Percentiles rank a stretch among this genome's conserved stretches.
These are phyloP conservation scores for Alouatta palliata DNA, from an alignment of 2,113 vertebrate species.

Conservation along the genomic window DNA sequence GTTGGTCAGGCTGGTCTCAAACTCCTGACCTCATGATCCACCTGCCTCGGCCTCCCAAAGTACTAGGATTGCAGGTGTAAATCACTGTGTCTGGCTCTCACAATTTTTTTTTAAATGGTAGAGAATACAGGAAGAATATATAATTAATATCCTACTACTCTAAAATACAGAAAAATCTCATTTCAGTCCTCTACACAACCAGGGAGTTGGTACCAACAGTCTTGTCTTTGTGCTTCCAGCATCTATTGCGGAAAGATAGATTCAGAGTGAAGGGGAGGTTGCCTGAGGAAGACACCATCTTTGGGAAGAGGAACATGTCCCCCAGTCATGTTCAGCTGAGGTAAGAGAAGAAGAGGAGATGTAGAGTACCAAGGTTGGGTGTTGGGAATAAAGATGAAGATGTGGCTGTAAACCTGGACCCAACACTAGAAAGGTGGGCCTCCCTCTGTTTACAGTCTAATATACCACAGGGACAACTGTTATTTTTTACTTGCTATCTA, in stretches of 20 bases:
- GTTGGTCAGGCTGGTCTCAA: no score
- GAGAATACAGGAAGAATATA: not conserved
- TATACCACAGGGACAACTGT: not conserved
- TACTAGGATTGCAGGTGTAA: no score
- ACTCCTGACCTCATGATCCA: no score
- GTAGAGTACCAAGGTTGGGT: not conserved
- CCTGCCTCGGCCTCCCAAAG: no score
- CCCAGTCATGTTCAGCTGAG: not conserved
- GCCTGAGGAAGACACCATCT: not conserved
- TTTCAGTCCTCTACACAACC: conserved; percentile 24
- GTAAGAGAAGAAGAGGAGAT: not conserved
- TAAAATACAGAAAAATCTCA: conserved; percentile 51
- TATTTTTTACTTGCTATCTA: not conserved
- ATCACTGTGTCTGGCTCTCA: not conserved
- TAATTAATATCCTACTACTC: not conserved
- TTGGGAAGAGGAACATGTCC: not conserved
- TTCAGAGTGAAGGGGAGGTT: not conserved
- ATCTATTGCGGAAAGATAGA: conserved; percentile 14
- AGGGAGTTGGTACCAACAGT: conserved; percentile 3
- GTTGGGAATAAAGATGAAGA: not conserved
- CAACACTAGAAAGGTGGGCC: not conserved
- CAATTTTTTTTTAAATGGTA: not conserved
- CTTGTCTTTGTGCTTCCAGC: conserved; percentile 25
- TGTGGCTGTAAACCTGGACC: not conserved
- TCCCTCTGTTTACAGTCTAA: not conserved